phyloP scores from a whole-genome alignment of 2,797 vertebrate species.

The Lepilemur septentrionalis region DNA sequence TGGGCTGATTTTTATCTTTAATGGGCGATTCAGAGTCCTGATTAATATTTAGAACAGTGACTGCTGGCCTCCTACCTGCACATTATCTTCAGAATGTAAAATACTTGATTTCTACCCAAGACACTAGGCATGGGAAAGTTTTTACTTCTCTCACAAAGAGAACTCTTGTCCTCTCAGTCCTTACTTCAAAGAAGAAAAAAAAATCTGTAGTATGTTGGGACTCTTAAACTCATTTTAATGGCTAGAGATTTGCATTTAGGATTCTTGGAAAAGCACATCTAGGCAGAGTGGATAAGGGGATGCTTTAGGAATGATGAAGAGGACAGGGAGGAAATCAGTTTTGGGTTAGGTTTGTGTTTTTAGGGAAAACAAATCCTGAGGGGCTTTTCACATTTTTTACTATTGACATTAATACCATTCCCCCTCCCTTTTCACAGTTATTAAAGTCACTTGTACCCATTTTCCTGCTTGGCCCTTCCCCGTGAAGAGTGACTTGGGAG shows the following conservation, averaged over 20 bases:
- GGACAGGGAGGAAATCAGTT: not conserved
- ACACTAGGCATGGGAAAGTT: conserved; percentile 32
- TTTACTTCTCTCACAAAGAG: conserved; percentile 56
- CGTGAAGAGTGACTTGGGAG: not conserved
- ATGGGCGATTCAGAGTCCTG: conserved; percentile 59
- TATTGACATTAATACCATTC: not conserved
- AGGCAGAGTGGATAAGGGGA: not conserved
- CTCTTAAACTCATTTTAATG: conserved; percentile 62
- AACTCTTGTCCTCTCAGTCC: conserved; percentile 64
- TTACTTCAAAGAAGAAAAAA: conserved; percentile 62
- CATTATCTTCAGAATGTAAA: conserved; percentile 65
- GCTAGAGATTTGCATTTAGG: conserved; percentile 44
- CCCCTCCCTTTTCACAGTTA: not conserved
- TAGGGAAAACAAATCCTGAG: not conserved
- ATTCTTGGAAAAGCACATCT: conserved; percentile 55
- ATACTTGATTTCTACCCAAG: conserved; percentile 54
- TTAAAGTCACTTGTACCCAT: not conserved
- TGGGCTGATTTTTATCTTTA: conserved; percentile 72
- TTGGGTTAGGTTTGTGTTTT: not conserved
- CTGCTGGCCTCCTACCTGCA: conserved; percentile 55
- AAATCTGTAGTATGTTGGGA: not conserved
- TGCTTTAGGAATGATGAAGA: conserved; percentile 26
- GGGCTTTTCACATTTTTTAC: not conserved
- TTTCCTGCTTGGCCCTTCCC: not conserved
- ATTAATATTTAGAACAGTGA: conserved; percentile 71